Base-by-base conservation (phyloP, 1,140 invertebrate genomes). In the Bombus affinis region DNA sequence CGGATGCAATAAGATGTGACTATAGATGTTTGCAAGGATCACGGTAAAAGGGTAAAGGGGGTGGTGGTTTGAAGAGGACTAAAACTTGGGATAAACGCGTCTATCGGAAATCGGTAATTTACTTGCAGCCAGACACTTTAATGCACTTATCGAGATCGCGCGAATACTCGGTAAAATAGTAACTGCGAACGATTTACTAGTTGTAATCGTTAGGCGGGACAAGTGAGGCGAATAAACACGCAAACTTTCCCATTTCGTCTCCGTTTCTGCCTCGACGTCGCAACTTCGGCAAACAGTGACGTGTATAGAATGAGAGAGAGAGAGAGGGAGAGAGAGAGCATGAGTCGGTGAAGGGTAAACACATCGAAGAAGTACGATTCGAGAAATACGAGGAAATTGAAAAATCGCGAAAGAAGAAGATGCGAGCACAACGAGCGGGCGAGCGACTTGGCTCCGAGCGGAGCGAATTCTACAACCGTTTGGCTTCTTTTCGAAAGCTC, bases 391-490 rank as follows among this genome's bases (percentile, higher is more conserved):
- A 13, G 47, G 73, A 83, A 77, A 83, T 77, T 77, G 81, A 83
- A 83, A 83, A 83, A 66, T 83, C 72, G 57, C 72, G 59, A 18
- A 37, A 39, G n/a, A 74, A 76, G 57, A 37, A 42, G 22, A 25
- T 25, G 37, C 39, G 71, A 35, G 39, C 2, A 18, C 37, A 12
- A 10, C 15, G 37, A 66, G 35, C 57, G 32, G 37, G n/a, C 39
- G 8, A 18, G 9, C 18, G 73, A 15, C 65, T 35, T 22, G 68
- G 57, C 35, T 75, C 76, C 57, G 66, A 35, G 44, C 73, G 86
- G 35, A 78, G 37, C 65, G 77, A 59, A 88, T 84, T 89, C 75
- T 59, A 57, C 78, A 15, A 62, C 59, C 70, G 77, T 57, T 89
- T 73, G 44, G 72, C 47, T 74, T 78, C 81, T 81, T 15, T 57